Evolutionary conservation across 2,113 vertebrate genomes (phyloP).

Genomic region (Neolamprologus fasciatus): DNA sequence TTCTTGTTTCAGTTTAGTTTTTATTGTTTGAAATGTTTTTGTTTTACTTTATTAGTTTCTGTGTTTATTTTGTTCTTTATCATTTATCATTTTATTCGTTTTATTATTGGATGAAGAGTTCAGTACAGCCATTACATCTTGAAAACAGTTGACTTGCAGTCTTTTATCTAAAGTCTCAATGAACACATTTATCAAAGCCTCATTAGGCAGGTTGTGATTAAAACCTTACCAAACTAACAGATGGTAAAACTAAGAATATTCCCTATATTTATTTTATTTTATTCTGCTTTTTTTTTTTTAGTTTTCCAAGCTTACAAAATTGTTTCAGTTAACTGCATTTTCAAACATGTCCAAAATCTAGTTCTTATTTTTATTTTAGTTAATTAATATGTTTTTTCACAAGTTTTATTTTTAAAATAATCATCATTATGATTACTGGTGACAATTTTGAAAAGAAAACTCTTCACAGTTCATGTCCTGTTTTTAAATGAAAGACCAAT

Average conservation of each 20-base stretch:
- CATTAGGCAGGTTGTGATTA: background rate
- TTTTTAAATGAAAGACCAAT: background rate
- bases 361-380: background rate
- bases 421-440: background rate
- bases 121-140: background rate
- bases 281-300: background rate
- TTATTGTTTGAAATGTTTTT: background rate
- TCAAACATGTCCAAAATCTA: fast-evolving
- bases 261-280: background rate
- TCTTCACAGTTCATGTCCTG: background rate
- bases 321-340: fast-evolving
- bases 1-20: background rate
- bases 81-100: fast-evolving
- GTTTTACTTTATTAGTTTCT: background rate
- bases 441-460: fast-evolving
- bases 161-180: background rate
- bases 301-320: fast-evolving
- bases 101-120: background rate
- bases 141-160: background rate
- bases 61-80: background rate
- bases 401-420: background rate
- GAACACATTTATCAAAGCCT: background rate
- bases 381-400: background rate
- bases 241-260: background rate
- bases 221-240: background rate